Percentiles rank a stretch among this genome's conserved stretches.
Conservation (phyloP, 2,113 vertebrate genomes). For the Pachycephala philippinensis region DNA sequence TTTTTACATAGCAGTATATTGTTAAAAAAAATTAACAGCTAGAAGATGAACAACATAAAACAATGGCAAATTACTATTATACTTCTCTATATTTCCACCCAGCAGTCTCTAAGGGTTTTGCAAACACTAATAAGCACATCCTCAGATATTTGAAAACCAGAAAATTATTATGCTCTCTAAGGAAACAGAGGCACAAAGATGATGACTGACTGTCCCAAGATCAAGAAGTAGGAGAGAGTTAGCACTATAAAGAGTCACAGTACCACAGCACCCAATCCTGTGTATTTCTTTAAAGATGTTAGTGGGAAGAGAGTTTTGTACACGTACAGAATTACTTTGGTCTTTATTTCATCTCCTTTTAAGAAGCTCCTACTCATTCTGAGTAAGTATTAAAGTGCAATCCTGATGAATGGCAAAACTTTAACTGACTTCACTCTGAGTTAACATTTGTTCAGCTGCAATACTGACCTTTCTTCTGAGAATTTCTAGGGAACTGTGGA, state of each 20-base stretch:
- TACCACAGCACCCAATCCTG: background rate
- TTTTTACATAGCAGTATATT: background rate
- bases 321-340: background rate
- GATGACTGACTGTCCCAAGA: background rate
- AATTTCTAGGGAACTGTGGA: background rate
- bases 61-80: background rate
- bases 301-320: background rate
- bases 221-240: background rate
- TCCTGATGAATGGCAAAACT: background rate
- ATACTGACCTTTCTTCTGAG: background rate
- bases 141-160: background rate
- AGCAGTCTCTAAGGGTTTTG: background rate
- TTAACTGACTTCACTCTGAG: background rate
- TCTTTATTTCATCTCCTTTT: background rate
- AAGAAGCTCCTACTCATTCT: background rate
- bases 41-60: background rate
- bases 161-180: background rate
- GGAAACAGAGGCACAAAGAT: background rate
- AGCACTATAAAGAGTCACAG: background rate
- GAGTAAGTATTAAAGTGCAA: background rate
- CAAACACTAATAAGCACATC: background rate
- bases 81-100: background rate
- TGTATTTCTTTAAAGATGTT: background rate
- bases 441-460: background rate
- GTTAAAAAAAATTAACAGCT: constrained; percentile 1